These are phyloP conservation scores for Calliopsis andreniformis DNA, from an alignment of 1,140 invertebrate species.

Conservation along the genomic window DNA sequence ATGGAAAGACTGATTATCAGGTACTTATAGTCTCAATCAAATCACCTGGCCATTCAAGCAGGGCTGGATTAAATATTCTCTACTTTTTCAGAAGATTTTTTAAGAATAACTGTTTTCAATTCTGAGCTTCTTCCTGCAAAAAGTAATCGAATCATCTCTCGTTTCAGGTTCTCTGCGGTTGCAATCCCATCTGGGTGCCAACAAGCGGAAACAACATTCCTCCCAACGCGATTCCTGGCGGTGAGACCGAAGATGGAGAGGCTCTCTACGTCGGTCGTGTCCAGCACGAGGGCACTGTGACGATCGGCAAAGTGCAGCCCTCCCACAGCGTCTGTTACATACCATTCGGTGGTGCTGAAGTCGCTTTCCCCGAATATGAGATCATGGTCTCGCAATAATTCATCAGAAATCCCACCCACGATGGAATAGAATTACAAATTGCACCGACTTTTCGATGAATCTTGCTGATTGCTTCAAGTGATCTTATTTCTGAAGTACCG, in stretches of 20 bases:
- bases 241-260: slow-evolving; percentile 88
- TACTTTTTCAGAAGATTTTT: too few species aligned
- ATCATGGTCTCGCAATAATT: slow-evolving; percentile 82
- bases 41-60: too few species aligned
- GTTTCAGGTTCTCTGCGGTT: slow-evolving; percentile 84
- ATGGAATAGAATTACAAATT: slow-evolving; percentile 3
- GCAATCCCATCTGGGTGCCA: slow-evolving; percentile 84
- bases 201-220: slow-evolving; percentile 85
- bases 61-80: too few species aligned
- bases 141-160: not conserved
- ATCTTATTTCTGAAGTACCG: not conserved
- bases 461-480: not conserved
- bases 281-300: slow-evolving; percentile 85
- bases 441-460: slow-evolving; percentile 41
- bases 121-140: too few species aligned
- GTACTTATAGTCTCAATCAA: slow-evolving; percentile 72
- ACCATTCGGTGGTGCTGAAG: slow-evolving; percentile 86
- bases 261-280: slow-evolving; percentile 87
- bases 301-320: slow-evolving; percentile 88
- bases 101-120: too few species aligned
- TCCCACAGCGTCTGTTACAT: slow-evolving; percentile 88
- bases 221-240: slow-evolving; percentile 87
- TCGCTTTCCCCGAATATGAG: slow-evolving; percentile 89
- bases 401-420: not conserved
- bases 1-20: slow-evolving; percentile 88